Evolutionary conservation across 2,797 vertebrate species (phyloP), one percentile per base, ranked within the genome.

Genomic region (Macropodus opercularis): DNA sequence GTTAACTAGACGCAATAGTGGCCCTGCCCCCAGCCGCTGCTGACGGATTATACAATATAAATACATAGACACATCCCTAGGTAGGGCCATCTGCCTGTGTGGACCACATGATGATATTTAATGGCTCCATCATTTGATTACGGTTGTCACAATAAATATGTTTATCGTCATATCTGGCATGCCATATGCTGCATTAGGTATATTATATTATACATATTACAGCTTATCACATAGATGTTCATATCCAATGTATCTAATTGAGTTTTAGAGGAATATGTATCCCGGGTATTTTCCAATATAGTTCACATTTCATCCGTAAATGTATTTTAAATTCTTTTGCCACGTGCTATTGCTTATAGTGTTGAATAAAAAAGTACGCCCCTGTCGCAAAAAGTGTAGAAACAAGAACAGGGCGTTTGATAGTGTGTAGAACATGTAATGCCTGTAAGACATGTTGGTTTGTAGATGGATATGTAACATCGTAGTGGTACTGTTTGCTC

Each of bases 121-220:
- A 84, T 85, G 77, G 75, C 68, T 53, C 78, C 63, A 58, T 87
- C 56, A 90, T 91, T 84, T 85, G 83, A 90, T 90, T 89, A 88
- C 3, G 5, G 76, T 72, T 85, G 85, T 87, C 86, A 88, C 39
- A 23, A 80, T 78, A 86, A 86, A 85, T 87, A 84, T 87, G 84
- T 89, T 85, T 83, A 87, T 86, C 84, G 87, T 85, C 75, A 66
- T 80, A 78, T 86, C 67, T 72, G 65, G 72, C 71, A 67, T 73
- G 81, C 78, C 65, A 73, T 75, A 72, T 68, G 72, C 81, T 77
- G 70, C 76, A 88, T 88, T 80, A 73, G 63, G 65, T 85, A 24
- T 87, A 87, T 90, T 80, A 70, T 73, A 83, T 88, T 87, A 84
- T 72, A 79, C 68, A 68, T 57, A 81, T 78, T 80, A 77, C 68